Base-by-base conservation (phyloP, 1,140 invertebrate genomes). In the Pemphigus obesinymphae region DNA sequence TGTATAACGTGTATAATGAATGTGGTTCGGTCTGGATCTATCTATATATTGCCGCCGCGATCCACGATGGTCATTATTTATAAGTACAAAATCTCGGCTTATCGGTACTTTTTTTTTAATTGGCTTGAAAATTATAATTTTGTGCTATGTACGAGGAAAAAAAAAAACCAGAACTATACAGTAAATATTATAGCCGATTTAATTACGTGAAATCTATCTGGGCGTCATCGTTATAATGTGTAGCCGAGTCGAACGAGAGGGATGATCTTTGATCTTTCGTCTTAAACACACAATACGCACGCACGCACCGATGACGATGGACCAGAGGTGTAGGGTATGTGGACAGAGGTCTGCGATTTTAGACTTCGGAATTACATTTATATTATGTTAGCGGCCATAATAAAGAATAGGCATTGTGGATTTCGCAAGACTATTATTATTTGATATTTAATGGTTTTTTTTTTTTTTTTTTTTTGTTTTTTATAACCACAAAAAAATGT, bases 191-290 rank as follows among this genome's bases (percentile, higher is more conserved):
- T n/a, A 45, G 40, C 26, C 37, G 66, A 70, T 70, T 26, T 70
- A 45, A 43, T 70, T 70, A 43, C 66, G 26, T 70, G 26, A 70
- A 70, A 70, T 70, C 66, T 45, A 31, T 70, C 26, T 26, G 26
- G 40, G 37, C 66, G 40, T 45, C 66, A 45, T 70, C 66, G 34
- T 66, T 66, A n/a, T n/a, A n/a, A n/a, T n/a, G n/a, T n/a, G 43
- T 48, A n/a, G 31, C 29, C n/a, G 45, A 53, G 72, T 31, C n/a
- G 48, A 34, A 75, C 5, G 4, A 75, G 72, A 75, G 72, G 48
- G 48, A 75, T 34, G 72, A 75, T 53, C 72, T 75, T 75, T 75
- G 72, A 75, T 75, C 72, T 75, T 53, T 75, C 6, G 23, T 73
- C 26, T 73, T 48, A 29, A 73, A 31, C 23, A 48, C 15, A 48